A percentile compares a stretch with the other conserved stretches of the same genome.
These are phyloP conservation scores for Piezodorus guildinii DNA, from an alignment of 1,140 invertebrate species.

Conservation along the genomic window DNA sequence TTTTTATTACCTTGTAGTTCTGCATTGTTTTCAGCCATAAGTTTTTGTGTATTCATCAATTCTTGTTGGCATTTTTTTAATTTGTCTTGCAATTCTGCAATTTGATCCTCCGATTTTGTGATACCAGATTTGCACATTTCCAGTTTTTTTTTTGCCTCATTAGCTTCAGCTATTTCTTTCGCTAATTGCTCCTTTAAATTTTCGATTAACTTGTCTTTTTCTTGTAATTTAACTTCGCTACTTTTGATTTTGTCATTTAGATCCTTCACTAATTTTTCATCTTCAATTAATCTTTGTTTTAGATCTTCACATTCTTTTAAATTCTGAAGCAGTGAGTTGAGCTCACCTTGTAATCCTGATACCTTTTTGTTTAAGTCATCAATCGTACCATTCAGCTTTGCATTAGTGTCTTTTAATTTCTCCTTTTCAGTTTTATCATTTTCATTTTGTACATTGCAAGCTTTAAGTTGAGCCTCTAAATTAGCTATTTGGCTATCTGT, in stretches of 20 bases:
- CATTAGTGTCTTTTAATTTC: background rate
- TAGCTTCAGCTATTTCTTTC: background rate
- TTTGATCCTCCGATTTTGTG: background rate
- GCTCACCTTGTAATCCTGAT: background rate
- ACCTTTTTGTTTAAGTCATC: background rate
- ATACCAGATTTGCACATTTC: background rate
- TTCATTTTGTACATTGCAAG: background rate
- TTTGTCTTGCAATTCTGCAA: background rate
- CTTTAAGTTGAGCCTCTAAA: background rate
- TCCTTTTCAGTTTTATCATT: background rate
- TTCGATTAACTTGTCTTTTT: background rate
- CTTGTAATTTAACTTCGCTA: background rate
- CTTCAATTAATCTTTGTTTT: background rate
- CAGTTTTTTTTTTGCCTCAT: background rate
- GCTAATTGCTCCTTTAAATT: background rate
- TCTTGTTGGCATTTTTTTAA: background rate
- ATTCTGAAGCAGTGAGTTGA: background rate
- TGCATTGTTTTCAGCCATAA: background rate
- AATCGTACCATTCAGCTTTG: too few species aligned
- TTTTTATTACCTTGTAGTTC: background rate
- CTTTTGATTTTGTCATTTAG: background rate
- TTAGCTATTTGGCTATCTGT: constrained; percentile 2
- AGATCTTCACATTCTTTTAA: background rate
- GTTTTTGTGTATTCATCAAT: background rate
- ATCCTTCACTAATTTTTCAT: background rate